Base-by-base conservation (phyloP, 2,113 vertebrate species). In the Menidia beryllina region DNA sequence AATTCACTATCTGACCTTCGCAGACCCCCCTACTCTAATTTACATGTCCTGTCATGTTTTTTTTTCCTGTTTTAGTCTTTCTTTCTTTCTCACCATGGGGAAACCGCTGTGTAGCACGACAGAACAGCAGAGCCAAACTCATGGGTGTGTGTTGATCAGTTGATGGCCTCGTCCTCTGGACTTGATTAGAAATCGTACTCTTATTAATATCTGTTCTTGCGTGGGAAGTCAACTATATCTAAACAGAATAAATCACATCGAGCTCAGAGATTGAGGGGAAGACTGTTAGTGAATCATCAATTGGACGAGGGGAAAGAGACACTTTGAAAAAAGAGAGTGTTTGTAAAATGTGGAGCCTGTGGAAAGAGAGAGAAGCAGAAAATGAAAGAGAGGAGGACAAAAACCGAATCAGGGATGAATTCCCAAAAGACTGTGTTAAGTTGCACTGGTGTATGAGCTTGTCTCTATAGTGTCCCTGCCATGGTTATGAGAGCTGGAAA, bases 401-500 rank as follows among this genome's bases (percentile, higher is more conserved):
- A 80, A 75, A 81, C 51, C 71, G 67, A 83, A 72, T 76, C 74
- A 85, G 62, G 79, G 72, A 84, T 83, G 82, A 73, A 87, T 86
- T 88, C 89, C 84, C 88, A 69, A 68, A 82, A 89, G 89, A 85
- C 85, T 81, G 77, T 56, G 77, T 79, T 85, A 84, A 87, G 84
- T 90, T 81, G 85, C 61, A 83, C 77, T 90, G 86, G 81, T 87
- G 86, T 88, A 84, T 86, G 88, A 91, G 83, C 86, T 85, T 91
- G 90, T 90, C 91, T 92, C 84, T 91, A 93, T 89, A 88, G 90
- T 89, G 88, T 90, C 83, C 86, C 89, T 89, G 91, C 90, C 90
- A 86, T 90, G 89, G 88, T 89, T 91, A 91, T 92, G 89, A 91
- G 89, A 91, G 90, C 91, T 91, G 85, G 85, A 90, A 92, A 91